Evolutionary conservation across 2,797 vertebrate genomes (phyloP).

Genomic region (Acrossocheilus fasciatus): DNA sequence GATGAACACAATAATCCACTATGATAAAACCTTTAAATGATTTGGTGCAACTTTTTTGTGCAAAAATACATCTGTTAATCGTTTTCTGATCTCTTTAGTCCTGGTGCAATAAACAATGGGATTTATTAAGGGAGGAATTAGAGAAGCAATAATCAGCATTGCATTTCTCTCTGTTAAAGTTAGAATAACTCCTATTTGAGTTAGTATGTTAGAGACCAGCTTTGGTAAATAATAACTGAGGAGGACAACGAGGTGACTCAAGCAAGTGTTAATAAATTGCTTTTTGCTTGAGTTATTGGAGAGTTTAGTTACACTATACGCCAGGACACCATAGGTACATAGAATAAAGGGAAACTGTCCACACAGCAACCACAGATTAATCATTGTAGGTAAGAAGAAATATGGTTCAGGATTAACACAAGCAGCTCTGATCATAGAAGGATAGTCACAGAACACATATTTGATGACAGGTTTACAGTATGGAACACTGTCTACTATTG

Average conservation of each 20-base stretch:
- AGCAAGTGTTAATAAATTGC: constrained; percentile 51
- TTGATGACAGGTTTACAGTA: constrained; percentile 59
- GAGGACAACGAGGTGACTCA: constrained; percentile 51
- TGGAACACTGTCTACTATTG: constrained; percentile 24
- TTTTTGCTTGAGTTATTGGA: constrained; percentile 13
- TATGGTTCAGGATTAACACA: constrained; percentile 60
- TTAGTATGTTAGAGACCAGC: constrained; percentile 37
- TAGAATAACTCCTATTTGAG: constrained; percentile 49
- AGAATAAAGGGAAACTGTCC: constrained; percentile 47
- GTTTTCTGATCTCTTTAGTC: constrained; percentile 53
- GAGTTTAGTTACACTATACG: constrained; percentile 53
- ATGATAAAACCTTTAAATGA: neutral
- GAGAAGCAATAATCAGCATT: constrained; percentile 40
- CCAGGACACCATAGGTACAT: constrained; percentile 48
- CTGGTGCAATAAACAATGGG: constrained; percentile 51
- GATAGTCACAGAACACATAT: constrained; percentile 58
- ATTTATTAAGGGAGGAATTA: constrained; percentile 53
- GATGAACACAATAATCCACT: neutral
- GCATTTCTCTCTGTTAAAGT: constrained; percentile 31
- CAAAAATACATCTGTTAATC: neutral
- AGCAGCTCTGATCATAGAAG: constrained; percentile 52
- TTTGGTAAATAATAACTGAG: constrained; percentile 31
- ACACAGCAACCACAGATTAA: constrained; percentile 9
- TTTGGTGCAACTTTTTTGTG: no score
- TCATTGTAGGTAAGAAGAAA: neutral